Conservation (phyloP, 2,888 invertebrate genomes). For the Polydrusus cervinus region DNA sequence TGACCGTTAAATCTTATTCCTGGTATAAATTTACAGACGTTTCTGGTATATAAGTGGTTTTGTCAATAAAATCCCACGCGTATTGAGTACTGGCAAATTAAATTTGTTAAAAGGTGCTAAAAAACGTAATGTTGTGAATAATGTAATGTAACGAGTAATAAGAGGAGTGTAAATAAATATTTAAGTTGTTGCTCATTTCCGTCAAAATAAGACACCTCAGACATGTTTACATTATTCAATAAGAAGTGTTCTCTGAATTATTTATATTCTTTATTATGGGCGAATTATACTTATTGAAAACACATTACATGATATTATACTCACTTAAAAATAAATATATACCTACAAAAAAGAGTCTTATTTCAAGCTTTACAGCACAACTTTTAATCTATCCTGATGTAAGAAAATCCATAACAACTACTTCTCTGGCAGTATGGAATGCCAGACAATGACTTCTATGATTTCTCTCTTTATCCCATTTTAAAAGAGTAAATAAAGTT, state of each 20-base stretch:
- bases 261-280: neutral
- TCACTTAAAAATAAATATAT: no score
- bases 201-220: neutral
- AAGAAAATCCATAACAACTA: no score
- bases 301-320: no score
- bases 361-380: no score
- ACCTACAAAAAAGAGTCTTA: no score
- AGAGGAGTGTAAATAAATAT: conserved; percentile 18
- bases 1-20: conserved; percentile 3
- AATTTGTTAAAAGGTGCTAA: conserved; percentile 24
- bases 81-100: neutral
- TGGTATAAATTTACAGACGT: neutral
- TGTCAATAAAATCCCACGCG: conserved; percentile 2
- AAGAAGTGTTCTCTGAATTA: neutral
- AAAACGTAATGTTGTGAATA: neutral
- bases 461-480: no score
- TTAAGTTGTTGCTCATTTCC: conserved; percentile 9
- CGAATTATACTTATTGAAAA: no score
- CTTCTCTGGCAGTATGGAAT: no score
- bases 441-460: no score
- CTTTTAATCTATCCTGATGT: no score
- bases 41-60: conserved; percentile 1
- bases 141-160: neutral
- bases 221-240: neutral
- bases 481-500: no score